phyloP scores from a whole-genome alignment of 2,797 vertebrate species.

The Gila robusta region DNA sequence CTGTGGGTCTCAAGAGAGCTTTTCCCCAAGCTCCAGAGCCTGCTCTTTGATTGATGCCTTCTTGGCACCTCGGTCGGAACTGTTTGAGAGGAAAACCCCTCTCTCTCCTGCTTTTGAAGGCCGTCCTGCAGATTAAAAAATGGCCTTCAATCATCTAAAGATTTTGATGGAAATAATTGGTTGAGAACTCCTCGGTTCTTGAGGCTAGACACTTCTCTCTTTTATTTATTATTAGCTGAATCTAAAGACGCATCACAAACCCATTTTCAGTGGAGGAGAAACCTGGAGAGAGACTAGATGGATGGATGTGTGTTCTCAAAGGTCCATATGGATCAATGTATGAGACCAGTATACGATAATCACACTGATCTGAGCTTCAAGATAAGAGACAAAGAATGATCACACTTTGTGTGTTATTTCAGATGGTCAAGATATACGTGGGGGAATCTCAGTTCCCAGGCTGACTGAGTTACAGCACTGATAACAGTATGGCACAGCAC shows the following conservation, averaged over 20 bases:
- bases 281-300: background rate
- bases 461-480: background rate
- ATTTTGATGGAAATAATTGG: conserved; percentile 3
- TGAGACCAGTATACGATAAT: conserved; percentile 9
- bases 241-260: background rate
- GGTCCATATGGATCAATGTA: conserved; percentile 35
- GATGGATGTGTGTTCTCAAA: conserved; percentile 33
- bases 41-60: conserved; percentile 47
- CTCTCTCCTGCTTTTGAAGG: conserved; percentile 20
- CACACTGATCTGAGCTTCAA: background rate
- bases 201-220: background rate
- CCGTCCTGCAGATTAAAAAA: background rate
- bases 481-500: conserved; percentile 11
- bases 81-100: conserved; percentile 37
- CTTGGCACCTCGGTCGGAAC: conserved; percentile 34
- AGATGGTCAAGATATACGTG: conserved; percentile 1
- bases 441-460: conserved; percentile 7
- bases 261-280: background rate
- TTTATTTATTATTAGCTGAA: background rate
- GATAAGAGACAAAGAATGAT: background rate
- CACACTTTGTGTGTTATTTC: conserved; percentile 19
- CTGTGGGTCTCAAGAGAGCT: conserved; percentile 40
- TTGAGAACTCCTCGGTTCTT: conserved; percentile 11
- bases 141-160: background rate
- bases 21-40: conserved; percentile 13